phyloP scores from a whole-genome alignment of 2,113 vertebrate species.

The Tachysurus fulvidraco region DNA sequence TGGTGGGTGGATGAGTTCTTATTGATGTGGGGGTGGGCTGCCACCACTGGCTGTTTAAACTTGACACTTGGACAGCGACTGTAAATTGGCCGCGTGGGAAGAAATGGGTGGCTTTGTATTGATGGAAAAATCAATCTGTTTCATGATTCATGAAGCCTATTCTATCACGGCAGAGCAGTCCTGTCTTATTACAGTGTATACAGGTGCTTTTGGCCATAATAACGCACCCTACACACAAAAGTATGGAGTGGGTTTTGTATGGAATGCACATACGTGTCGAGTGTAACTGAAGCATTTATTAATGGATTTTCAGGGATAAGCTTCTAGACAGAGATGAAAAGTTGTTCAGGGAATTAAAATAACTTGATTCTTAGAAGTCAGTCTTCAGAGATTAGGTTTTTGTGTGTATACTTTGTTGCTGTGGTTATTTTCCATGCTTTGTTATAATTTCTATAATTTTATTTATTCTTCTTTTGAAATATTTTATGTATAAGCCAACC shows the following conservation, averaged over 20 bases:
- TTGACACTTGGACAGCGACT: slow-evolving; percentile 38
- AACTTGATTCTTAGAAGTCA: neutral
- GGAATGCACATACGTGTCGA: neutral
- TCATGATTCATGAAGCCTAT: slow-evolving; percentile 53
- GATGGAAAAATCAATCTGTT: slow-evolving; percentile 52
- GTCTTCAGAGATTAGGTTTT: neutral
- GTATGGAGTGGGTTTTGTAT: neutral
- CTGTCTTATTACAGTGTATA: slow-evolving; percentile 50
- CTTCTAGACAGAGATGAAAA: neutral
- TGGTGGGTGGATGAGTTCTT: slow-evolving; percentile 23
- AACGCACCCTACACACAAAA: neutral
- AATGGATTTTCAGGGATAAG: neutral
- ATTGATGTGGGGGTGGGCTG: slow-evolving; percentile 33
- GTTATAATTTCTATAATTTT: neutral
- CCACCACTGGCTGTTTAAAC: slow-evolving; percentile 37
- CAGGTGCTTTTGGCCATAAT: slow-evolving; percentile 21
- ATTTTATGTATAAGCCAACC: neutral
- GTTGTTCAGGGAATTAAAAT: neutral
- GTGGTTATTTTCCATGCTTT: neutral
- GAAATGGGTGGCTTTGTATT: slow-evolving; percentile 23
- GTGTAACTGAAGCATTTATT: neutral
- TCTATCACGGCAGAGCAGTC: slow-evolving; percentile 23
- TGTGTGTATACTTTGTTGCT: neutral
- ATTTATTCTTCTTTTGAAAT: too few species aligned
- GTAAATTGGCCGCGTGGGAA: slow-evolving; percentile 36